Evolutionary conservation across 1,140 invertebrate species (phyloP), one percentile per base, ranked within the genome.

Genomic region (Euschistus heros): DNA sequence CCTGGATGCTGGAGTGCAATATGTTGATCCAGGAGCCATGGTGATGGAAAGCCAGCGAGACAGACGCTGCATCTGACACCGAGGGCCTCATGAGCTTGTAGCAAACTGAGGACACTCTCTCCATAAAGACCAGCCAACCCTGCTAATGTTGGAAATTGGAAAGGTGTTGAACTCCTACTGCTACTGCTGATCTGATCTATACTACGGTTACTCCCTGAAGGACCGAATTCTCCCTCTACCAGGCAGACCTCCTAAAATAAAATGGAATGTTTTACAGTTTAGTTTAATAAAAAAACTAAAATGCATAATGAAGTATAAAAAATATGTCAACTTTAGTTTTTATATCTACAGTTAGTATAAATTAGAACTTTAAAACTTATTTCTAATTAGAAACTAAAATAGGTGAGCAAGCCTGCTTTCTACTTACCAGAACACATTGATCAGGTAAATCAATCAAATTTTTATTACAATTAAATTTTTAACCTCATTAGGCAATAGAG

Each of bases 21-120:
- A 70, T 91, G 88, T 66, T 88, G 84, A 73, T 91, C 88, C 22
- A 91, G 76, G 8, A 91, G 78, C 88, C 87, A 89, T 0, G 85
- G 80, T 7, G 88, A 88, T 15, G 89, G 89, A 71, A 91, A 91
- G 10, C 84, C 86, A 1, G 89, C 89, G 69, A 89, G 80, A 72
- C 89, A 91, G 0, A 89, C 85, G 4, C 85, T 82, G 71, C 88
- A 91, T 42, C 71, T 65, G 8, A 91, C 15, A 83, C 86, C 3
- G 86, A 88, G 69, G 87, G 90, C 0, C 88, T 86, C 8, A 66
- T 68, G 65, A 2, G 66, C 66, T 18, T 52, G 47, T 13, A 68
- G 46, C 22, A 68, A 27, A 20, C 68, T 69, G 4, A 69, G 55
- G 1, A 66, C 55, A 17, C 62, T 59, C 59, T 69, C 66, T 15